Conservation (phyloP, 2,797 vertebrate species). For the Hybognathus amarus region DNA sequence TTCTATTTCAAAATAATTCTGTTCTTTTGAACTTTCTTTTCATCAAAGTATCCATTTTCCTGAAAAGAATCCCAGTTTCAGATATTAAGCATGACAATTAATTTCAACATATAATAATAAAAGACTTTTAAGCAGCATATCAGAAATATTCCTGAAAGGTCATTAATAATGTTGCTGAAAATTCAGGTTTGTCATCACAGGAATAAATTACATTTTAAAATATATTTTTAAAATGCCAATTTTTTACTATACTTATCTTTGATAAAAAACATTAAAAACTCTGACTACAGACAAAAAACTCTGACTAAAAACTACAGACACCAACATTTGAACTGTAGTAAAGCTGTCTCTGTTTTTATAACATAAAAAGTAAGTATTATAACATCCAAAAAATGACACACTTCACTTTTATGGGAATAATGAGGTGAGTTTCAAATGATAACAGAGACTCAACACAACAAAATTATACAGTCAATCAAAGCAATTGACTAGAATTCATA, state of each 20-base stretch:
- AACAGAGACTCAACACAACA: constrained; percentile 70
- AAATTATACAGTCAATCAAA: constrained; percentile 75
- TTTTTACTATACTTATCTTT: background rate
- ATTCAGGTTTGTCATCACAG: background rate
- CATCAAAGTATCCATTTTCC: background rate
- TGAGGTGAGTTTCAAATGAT: constrained; percentile 62
- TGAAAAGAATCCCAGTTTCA: background rate
- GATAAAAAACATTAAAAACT: background rate
- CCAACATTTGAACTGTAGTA: background rate
- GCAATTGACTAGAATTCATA: constrained; percentile 79
- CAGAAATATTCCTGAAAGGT: background rate
- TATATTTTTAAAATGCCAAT: background rate
- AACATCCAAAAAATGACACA: background rate
- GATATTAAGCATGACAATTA: background rate
- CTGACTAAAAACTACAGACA: no score
- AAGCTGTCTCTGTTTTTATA: background rate
- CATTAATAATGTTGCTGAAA: background rate
- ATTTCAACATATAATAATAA: background rate
- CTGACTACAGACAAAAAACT: background rate
- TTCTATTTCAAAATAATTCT: background rate
- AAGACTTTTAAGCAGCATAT: background rate
- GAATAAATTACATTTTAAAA: background rate
- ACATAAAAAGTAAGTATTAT: background rate
- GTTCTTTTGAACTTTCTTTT: background rate
- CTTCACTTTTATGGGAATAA: background rate